phyloP scores from a whole-genome alignment of 2,888 invertebrate genomes.

The Andrena praecox region DNA sequence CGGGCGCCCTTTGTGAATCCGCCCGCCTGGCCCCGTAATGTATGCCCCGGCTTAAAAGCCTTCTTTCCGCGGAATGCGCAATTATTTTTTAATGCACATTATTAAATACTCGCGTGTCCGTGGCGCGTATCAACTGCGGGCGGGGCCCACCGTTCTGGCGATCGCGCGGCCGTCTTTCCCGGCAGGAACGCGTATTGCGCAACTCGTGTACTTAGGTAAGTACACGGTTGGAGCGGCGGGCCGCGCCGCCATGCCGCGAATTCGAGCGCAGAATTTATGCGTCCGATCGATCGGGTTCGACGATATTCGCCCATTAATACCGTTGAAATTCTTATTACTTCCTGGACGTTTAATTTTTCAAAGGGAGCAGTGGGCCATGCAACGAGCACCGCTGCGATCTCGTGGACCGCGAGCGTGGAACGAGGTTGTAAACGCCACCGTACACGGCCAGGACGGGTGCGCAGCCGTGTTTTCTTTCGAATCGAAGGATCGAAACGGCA shows the following conservation, averaged over 20 bases:
- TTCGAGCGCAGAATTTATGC: constrained; percentile 38
- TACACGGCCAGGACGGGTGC: constrained; percentile 11
- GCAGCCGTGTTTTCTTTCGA: constrained; percentile 28
- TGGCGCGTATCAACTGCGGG: constrained; percentile 30
- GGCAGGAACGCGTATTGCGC: constrained; percentile 29
- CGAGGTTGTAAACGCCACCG: constrained; percentile 22
- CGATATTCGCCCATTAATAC: constrained; percentile 5
- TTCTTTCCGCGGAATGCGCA: constrained; percentile 64
- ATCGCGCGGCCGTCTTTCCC: constrained; percentile 24
- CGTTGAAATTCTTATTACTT: constrained; percentile 19
- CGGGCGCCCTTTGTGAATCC: constrained; percentile 66
- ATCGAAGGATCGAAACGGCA: constrained; percentile 28
- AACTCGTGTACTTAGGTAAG: constrained; percentile 7
- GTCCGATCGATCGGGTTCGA: constrained; percentile 24
- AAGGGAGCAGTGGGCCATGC: neutral
- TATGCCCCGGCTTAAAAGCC: constrained; percentile 72
- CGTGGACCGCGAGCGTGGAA: neutral
- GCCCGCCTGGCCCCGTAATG: constrained; percentile 63
- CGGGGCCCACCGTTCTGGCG: neutral
- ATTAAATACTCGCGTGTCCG: constrained; percentile 65
- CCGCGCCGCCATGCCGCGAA: neutral
- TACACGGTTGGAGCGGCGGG: too few relatives aligned
- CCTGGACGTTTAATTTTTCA: constrained; percentile 25
- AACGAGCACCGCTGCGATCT: neutral
- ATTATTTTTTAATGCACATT: constrained; percentile 69